Percentiles rank a stretch among this genome's conserved stretches.
phyloP scores from a whole-genome alignment of 2,797 vertebrate genomes.

The Mustela erminea region DNA sequence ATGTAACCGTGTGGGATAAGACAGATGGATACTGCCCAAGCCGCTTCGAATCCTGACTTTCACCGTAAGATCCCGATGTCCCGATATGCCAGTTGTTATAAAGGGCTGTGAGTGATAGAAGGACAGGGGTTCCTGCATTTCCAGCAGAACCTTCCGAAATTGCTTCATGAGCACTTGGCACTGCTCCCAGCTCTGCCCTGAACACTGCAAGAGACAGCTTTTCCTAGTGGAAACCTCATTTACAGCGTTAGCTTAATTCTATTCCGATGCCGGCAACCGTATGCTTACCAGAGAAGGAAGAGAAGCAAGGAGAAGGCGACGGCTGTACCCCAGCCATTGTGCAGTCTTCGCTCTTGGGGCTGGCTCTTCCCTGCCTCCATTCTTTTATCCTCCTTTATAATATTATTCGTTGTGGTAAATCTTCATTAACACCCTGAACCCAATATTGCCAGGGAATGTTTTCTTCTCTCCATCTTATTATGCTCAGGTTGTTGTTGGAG shows the following conservation, averaged over 20 bases:
- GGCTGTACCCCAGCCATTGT: slow-evolving; percentile 11
- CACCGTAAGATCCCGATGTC: not conserved
- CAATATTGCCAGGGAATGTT: slow-evolving; percentile 1
- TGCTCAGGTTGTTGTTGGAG: not conserved
- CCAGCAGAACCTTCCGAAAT: slow-evolving; percentile 75
- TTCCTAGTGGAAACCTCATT: slow-evolving; percentile 74
- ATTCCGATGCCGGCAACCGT: slow-evolving; percentile 57
- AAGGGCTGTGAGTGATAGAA: not conserved
- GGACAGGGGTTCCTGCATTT: slow-evolving; percentile 63
- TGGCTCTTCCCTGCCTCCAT: slow-evolving; percentile 28
- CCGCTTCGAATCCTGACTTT: not conserved
- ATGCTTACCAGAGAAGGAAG: slow-evolving; percentile 70
- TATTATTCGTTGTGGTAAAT: slow-evolving; percentile 51
- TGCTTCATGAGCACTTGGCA: slow-evolving; percentile 76
- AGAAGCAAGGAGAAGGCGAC: not conserved
- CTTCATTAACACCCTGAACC: slow-evolving; percentile 72
- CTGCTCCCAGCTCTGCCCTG: slow-evolving; percentile 73
- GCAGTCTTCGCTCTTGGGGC: accelerated
- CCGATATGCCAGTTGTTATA: not conserved
- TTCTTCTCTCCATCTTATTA: not conserved
- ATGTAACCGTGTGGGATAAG: not conserved
- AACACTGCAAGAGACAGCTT: slow-evolving; percentile 2
- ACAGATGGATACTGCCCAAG: not conserved
- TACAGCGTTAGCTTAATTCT: slow-evolving; percentile 77
- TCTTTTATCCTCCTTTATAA: not conserved